Evolutionary conservation across 1,140 invertebrate genomes (phyloP), one percentile per base, ranked within the genome.

Genomic region (Hylaeus volcanicus): DNA sequence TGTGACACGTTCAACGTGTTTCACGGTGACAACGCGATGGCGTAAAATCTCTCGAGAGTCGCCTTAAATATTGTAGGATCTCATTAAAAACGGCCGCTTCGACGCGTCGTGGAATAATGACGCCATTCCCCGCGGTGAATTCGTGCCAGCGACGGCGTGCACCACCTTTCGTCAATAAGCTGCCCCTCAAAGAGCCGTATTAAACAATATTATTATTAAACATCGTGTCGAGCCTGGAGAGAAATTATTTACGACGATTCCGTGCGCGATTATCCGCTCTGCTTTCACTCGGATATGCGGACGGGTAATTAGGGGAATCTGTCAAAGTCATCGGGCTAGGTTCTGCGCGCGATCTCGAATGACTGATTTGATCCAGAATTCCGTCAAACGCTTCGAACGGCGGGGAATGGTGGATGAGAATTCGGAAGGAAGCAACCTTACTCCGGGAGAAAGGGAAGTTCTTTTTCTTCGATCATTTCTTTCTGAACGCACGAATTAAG

Each of bases 1-100:
- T 6, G 45, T 9, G 71, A 53, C 56, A 48, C 37, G 37, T 6
- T 51, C 51, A 51, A 14, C 41, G 63, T 15, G 9, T 55, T 45
- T 66, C 78, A 58, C 74, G 41, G 63, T 45, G 79, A 69, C 79
- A 75, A 69, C 55, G 72, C 37, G 79, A 75, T 75, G 64, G 73
- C 55, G 79, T 48, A 78, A 78, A 81, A 81, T 81, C 70, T 71
- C 77, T 37, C 37, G 73, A 73, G 76, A 82, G 70, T 73, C 69
- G 76, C 39, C 53, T 72, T 79, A 79, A 82, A 82, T 82, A 82
- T 79, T 79, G 74, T 76, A 78, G 56, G 68, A 82, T 79, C 69
- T 82, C 81, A 79, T 73, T 79, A 79, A 73, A 73, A 82, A 73
- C 76, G 81, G 69, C 51, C 76, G 69, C 76, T 73, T 82, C 69